Conservation (phyloP, 1,140 invertebrate genomes). For the Trachymyrmex cornetzi region DNA sequence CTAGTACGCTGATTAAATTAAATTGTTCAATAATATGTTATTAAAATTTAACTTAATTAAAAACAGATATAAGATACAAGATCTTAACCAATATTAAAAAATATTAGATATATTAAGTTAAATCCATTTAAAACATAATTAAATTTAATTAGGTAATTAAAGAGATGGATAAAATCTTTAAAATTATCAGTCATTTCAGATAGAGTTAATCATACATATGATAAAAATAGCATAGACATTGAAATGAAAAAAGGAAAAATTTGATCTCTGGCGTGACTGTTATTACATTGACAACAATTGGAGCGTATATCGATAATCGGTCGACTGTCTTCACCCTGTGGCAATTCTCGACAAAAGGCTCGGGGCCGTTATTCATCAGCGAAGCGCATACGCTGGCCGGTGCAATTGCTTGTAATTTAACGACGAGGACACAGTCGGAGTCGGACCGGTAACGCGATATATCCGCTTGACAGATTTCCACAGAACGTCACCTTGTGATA, state of each 20-base stretch:
- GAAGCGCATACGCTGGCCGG: not conserved
- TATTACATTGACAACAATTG: slow-evolving; percentile 37
- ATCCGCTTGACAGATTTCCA: slow-evolving; percentile 49
- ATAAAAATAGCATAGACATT: not conserved
- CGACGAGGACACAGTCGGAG: slow-evolving; percentile 42
- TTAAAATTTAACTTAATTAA: not conserved
- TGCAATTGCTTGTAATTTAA: slow-evolving; percentile 62
- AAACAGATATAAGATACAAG: not conserved
- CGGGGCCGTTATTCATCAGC: slow-evolving; percentile 56
- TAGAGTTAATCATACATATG: not conserved
- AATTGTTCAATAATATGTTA: not conserved
- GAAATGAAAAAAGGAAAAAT: not conserved
- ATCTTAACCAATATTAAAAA: not conserved
- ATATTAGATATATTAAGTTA: not conserved
- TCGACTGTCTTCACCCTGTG: slow-evolving; percentile 49
- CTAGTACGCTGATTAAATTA: not conserved
- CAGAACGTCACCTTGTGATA: slow-evolving; percentile 59
- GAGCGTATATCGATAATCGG: slow-evolving; percentile 55
- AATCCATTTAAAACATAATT: not conserved
- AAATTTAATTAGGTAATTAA: slow-evolving; percentile 1
- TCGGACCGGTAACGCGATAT: slow-evolving; percentile 56
- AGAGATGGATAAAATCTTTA: not conserved
- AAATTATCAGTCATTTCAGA: not conserved
- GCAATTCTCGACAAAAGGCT: slow-evolving; percentile 53
- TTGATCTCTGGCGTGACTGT: slow-evolving; percentile 9